phyloP scores from a whole-genome alignment of 2,888 invertebrate genomes.

The Myopa tessellatipennis region DNA sequence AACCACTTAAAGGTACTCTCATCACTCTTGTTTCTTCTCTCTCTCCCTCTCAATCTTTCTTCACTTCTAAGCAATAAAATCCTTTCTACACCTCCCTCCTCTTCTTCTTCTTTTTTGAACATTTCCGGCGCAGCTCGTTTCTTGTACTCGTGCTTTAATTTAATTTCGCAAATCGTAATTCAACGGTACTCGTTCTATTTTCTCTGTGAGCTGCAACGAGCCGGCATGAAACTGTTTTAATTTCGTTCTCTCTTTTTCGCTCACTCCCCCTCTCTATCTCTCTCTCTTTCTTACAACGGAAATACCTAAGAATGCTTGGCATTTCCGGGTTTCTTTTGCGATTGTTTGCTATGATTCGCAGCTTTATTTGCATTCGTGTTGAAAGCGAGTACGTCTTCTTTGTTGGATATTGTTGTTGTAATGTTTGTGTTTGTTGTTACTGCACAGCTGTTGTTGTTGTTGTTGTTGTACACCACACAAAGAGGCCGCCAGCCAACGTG shows the following conservation, averaged over 20 bases:
- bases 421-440: too few relatives aligned
- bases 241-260: background rate
- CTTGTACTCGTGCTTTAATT: background rate
- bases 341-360: constrained; percentile 32
- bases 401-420: background rate
- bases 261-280: background rate
- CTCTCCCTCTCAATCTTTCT: background rate
- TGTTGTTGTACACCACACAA: background rate
- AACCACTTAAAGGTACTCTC: background rate
- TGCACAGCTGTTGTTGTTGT: background rate
- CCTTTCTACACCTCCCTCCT: background rate
- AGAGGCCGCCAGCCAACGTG: background rate
- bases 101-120: background rate
- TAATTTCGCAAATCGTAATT: constrained; percentile 26
- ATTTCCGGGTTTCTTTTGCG: constrained; percentile 34
- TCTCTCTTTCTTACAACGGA: constrained; percentile 21
- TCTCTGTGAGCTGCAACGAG: background rate
- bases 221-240: background rate
- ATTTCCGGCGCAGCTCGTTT: background rate
- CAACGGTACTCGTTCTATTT: background rate
- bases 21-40: background rate
- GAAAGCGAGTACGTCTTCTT: constrained; percentile 19
- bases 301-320: constrained; percentile 34
- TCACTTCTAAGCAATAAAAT: background rate
- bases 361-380: constrained; percentile 26